Percentiles rank a stretch among this genome's conserved stretches.
Conservation (phyloP, 2,888 invertebrate species). For the Synanthedon myopaeformis region DNA sequence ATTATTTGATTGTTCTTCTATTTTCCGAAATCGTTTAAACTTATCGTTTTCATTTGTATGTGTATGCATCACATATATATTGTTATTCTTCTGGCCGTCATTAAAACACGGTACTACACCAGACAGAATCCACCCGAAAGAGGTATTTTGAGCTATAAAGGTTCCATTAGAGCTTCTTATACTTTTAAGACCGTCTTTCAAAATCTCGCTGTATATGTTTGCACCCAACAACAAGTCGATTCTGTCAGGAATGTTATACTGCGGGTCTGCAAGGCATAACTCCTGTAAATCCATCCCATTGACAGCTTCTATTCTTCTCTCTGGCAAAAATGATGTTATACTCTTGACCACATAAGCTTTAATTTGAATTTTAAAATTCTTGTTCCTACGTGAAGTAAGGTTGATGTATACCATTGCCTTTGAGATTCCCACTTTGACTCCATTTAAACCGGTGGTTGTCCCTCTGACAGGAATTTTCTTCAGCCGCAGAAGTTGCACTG, state of each 20-base stretch:
- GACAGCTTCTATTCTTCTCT: neutral
- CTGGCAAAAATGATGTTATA: constrained; percentile 7
- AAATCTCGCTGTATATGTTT: constrained; percentile 4
- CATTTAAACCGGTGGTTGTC: constrained; percentile 10
- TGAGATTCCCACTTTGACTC: neutral
- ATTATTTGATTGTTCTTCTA: constrained; percentile 5
- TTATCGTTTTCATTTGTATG: constrained; percentile 5
- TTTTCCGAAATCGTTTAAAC: constrained; percentile 10
- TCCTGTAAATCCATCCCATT: constrained; percentile 1
- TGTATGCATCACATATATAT: constrained; percentile 2
- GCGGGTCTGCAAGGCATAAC: constrained; percentile 6
- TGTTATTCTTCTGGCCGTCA: neutral
- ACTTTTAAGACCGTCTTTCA: constrained; percentile 1
- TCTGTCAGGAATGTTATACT: constrained; percentile 3
- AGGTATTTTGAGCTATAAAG: constrained; percentile 9
- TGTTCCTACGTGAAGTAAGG: constrained; percentile 7
- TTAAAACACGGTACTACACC: neutral
- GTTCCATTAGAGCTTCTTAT: constrained; percentile 3
- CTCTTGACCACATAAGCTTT: constrained; percentile 11
- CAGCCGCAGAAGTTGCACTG: constrained; percentile 11
- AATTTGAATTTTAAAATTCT: constrained; percentile 3
- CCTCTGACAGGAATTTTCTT: constrained; percentile 9
- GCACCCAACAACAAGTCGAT: constrained; percentile 8
- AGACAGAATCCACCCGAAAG: constrained; percentile 13
- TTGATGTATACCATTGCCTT: constrained; percentile 8